Conservation (phyloP, 2,797 vertebrate genomes). For the Caiman crocodilus region DNA sequence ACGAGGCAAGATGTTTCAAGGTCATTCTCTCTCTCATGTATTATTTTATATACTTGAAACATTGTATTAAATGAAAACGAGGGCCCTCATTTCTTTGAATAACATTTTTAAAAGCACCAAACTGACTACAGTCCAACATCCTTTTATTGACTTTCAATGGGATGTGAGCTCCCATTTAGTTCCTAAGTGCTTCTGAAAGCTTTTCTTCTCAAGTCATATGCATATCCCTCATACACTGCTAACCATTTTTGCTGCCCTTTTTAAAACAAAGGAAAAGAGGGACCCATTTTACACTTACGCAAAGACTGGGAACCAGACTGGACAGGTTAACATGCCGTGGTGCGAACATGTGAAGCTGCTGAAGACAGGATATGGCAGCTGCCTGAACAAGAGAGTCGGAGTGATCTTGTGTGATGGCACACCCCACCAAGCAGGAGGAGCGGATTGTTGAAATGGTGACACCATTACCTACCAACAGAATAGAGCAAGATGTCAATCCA, state of each 20-base stretch:
- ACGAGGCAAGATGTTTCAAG: background rate
- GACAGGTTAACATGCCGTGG: constrained; percentile 97
- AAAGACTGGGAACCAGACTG: constrained; percentile 97
- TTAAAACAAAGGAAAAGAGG: background rate
- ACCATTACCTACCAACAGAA: constrained; percentile 87
- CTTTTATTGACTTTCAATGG: background rate
- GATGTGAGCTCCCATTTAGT: background rate
- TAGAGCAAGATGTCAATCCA: background rate
- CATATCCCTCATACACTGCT: background rate
- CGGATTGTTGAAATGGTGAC: constrained; percentile 97
- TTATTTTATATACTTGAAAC: background rate
- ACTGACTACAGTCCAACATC: background rate
- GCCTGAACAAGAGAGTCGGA: constrained; percentile 98
- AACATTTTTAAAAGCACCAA: background rate
- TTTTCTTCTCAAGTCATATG: background rate
- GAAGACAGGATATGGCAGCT: constrained; percentile 97
- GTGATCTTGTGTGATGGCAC: constrained; percentile 98
- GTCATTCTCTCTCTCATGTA: background rate
- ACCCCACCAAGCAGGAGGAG: constrained; percentile 97
- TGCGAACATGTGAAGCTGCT: constrained; percentile 99
- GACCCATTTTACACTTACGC: constrained; percentile 85
- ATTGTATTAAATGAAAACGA: background rate
- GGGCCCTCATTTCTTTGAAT: background rate
- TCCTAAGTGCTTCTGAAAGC: background rate
- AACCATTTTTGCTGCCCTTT: background rate